These are phyloP conservation scores for Harpagifer antarcticus DNA, from an alignment of 2,797 vertebrate species.

Conservation along the genomic window DNA sequence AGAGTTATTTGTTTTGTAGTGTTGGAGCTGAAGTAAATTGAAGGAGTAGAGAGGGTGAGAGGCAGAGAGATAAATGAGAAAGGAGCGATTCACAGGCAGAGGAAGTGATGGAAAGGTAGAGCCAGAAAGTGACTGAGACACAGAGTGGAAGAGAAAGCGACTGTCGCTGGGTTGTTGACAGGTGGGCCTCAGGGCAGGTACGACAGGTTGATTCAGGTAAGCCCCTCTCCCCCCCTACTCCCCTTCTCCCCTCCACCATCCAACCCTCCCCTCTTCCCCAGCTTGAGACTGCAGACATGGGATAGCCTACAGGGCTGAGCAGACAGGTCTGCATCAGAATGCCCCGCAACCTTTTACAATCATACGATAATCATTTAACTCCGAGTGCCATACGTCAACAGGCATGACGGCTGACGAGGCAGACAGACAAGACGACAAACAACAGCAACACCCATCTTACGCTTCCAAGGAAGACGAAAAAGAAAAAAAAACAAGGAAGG, in stretches of 20 bases:
- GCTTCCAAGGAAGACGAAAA: constrained; percentile 50
- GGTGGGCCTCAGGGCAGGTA: constrained; percentile 79
- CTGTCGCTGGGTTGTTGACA: constrained; percentile 79
- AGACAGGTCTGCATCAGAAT: constrained; percentile 75
- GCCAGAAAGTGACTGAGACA: constrained; percentile 59
- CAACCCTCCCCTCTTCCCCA: constrained; percentile 46
- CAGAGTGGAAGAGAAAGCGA: constrained; percentile 72
- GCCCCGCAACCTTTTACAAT: constrained; percentile 69
- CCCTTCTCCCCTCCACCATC: constrained; percentile 14
- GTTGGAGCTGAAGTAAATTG: constrained; percentile 48
- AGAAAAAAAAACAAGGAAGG: constrained; percentile 15
- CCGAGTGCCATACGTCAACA: constrained; percentile 66
- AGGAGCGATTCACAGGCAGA: constrained; percentile 60
- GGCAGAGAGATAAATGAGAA: constrained; percentile 66
- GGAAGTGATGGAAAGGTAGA: constrained; percentile 66
- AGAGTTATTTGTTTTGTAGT: constrained; percentile 76
- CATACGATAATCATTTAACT: constrained; percentile 80
- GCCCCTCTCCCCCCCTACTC: constrained; percentile 45
- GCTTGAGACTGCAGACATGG: constrained; percentile 71
- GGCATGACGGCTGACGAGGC: constrained; percentile 70
- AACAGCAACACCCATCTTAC: constrained; percentile 41
- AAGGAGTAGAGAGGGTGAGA: constrained; percentile 52
- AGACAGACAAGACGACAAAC: constrained; percentile 70
- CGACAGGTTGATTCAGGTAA: constrained; percentile 80
- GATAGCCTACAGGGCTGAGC: constrained; percentile 82